Percentiles rank a stretch among this genome's conserved stretches.
These are phyloP conservation scores for Tamias sibiricus DNA, from an alignment of 2,113 vertebrate species.

Conservation along the genomic window DNA sequence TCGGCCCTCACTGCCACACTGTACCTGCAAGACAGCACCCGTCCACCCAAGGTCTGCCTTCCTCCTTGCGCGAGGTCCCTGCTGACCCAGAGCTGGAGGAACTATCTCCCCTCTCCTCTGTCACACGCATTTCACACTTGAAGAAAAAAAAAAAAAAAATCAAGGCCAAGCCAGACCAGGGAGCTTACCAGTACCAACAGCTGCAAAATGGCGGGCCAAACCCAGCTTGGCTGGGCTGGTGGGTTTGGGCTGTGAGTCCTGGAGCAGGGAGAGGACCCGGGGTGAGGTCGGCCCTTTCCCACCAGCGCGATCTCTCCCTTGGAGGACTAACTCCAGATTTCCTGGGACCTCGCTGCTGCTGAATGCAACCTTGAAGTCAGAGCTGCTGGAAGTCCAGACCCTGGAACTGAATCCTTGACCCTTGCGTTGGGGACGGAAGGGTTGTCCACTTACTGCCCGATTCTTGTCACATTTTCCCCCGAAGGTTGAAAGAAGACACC, in stretches of 20 bases:
- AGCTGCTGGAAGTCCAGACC: background rate
- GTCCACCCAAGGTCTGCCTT: fast-evolving
- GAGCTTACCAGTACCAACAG: background rate
- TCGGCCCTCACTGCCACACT: fast-evolving
- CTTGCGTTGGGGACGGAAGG: background rate
- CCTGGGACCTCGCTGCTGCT: background rate
- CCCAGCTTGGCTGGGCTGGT: background rate
- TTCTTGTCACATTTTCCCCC: background rate
- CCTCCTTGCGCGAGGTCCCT: background rate
- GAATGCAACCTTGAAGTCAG: background rate
- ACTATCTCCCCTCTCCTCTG: background rate
- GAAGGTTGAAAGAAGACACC: background rate
- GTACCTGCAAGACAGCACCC: background rate
- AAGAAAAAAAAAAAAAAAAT: too few species aligned
- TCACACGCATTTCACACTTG: background rate
- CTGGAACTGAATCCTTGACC: background rate
- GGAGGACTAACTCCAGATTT: background rate
- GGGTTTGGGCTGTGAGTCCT: background rate
- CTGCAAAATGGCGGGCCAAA: background rate
- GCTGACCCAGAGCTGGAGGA: background rate
- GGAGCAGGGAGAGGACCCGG: background rate
- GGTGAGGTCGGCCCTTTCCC: fast-evolving
- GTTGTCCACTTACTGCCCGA: background rate
- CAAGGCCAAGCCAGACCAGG: background rate
- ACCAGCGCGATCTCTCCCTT: background rate